Evolutionary conservation across 2,888 invertebrate genomes (phyloP), one percentile per base, ranked within the genome.

Genomic region (Scaptomyza parva): DNA sequence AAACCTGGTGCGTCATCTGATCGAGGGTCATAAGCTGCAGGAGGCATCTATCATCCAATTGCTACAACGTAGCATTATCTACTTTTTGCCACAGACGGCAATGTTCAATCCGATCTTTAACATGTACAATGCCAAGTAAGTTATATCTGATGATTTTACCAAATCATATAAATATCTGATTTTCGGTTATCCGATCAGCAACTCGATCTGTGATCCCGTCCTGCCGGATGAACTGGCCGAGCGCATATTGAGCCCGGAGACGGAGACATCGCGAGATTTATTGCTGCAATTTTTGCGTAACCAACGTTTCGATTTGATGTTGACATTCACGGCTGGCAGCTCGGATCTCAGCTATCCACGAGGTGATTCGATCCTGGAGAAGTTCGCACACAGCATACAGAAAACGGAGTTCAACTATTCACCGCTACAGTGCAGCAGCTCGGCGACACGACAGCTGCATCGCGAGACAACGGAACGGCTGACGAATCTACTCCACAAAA

Each of bases 1-100:
- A 0, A 95, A 97, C 91, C 93, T 98, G 77, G 96, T 96, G 0
- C 94, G 96, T 0, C 98, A 98, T 92, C 91, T 98, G 18, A 91
- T 95, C 22, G 94, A 93, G 53, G 97, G 96, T 0, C 94, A 95
- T 88, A 92, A 93, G 43, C 92, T 94, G 53, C 94, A 94, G 24
- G 95, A 97, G 82, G 94, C 95, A 0, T 90, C 93, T 0, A 94
- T 96, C 69, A 89, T 93, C 39, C 91, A 92, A 18, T 91, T 98
- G 12, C 89, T 98, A 5, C 92, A 95, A 50, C 94, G 94, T 71
- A 93, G 95, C 0, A 96, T 97, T 4, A 90, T 98, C 35, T 96
- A 97, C 90, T 94, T 98, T 76, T 93, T 97, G 76, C 97, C 97
- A 0, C 86, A 93, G 83, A 89, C 90, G 8, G 84, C 89, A 4